Evolutionary conservation across 2,797 vertebrate species (phyloP).

Genomic region (Rhodeus uyekii): DNA sequence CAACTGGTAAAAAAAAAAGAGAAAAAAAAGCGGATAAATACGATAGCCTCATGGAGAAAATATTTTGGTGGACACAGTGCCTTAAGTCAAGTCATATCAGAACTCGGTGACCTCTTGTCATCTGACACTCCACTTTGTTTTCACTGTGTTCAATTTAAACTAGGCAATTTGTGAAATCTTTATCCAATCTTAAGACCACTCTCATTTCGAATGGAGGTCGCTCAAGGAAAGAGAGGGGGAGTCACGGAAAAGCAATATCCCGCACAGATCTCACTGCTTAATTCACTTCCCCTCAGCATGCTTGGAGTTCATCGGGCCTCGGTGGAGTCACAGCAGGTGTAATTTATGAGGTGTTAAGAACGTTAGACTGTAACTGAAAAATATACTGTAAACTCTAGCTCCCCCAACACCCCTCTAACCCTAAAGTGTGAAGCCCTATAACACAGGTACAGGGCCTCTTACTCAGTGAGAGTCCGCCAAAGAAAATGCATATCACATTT

Average conservation of each 20-base stretch:
- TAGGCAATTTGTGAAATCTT: constrained; percentile 7
- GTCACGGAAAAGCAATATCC: constrained; percentile 44
- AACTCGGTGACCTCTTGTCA: too few relatives aligned
- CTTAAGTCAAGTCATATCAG: neutral
- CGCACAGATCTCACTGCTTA: constrained; percentile 50
- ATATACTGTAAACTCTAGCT: constrained; percentile 61
- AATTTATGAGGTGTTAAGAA: constrained; percentile 79
- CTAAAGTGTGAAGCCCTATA: constrained; percentile 58
- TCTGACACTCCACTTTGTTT: neutral
- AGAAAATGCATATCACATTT: constrained; percentile 32
- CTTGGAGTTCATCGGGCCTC: constrained; percentile 34
- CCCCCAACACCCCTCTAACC: constrained; percentile 59
- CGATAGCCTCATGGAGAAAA: too few relatives aligned
- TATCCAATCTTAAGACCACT: constrained; percentile 14
- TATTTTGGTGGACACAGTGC: neutral
- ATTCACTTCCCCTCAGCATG: constrained; percentile 42
- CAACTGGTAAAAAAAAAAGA: too few relatives aligned
- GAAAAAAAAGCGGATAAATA: too few relatives aligned
- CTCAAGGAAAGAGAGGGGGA: neutral
- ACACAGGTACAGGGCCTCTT: constrained; percentile 43
- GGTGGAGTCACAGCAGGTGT: constrained; percentile 68
- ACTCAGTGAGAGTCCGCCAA: constrained; percentile 18
- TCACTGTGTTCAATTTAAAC: neutral
- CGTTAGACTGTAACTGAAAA: constrained; percentile 65
- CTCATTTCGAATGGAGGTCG: constrained; percentile 4